phyloP scores from a whole-genome alignment of 1,140 invertebrate genomes.

The Probaryconus sp. region DNA sequence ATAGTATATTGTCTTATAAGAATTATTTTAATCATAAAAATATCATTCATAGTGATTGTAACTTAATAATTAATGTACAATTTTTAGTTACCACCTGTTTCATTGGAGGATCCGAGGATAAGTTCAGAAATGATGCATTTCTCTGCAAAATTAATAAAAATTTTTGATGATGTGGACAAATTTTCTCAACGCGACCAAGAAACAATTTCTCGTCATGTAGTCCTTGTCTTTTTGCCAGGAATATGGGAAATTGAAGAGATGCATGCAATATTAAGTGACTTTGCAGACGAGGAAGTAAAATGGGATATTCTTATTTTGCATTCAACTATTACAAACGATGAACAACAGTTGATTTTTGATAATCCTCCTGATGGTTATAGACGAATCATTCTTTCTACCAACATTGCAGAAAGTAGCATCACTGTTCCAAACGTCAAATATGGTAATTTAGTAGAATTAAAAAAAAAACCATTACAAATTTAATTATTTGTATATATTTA shows the following conservation, averaged over 20 bases:
- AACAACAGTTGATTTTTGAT: slow-evolving; percentile 83
- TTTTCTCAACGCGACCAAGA: slow-evolving; percentile 1
- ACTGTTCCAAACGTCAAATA: slow-evolving; percentile 82
- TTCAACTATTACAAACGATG: slow-evolving; percentile 89
- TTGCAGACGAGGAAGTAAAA: slow-evolving; percentile 8
- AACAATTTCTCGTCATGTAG: slow-evolving; percentile 83
- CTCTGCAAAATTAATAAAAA: slow-evolving; percentile 82
- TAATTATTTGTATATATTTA: too few species aligned
- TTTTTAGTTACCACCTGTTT: slow-evolving; percentile 77
- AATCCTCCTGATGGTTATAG: slow-evolving; percentile 84
- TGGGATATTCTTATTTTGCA: slow-evolving; percentile 86
- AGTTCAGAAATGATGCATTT: slow-evolving; percentile 78
- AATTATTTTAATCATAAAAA: background rate
- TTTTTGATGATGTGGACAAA: slow-evolving; percentile 85
- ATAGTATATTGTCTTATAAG: background rate
- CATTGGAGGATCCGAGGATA: slow-evolving; percentile 78
- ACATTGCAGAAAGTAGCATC: slow-evolving; percentile 96
- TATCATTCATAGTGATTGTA: background rate
- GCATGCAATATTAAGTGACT: slow-evolving; percentile 61
- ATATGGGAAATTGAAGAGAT: slow-evolving; percentile 89
- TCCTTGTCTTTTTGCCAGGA: slow-evolving; percentile 94
- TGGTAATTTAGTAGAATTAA: slow-evolving; percentile 15
- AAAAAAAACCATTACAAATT: too few species aligned
- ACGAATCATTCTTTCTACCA: slow-evolving; percentile 95
- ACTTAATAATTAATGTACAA: slow-evolving; percentile 4